Conservation (phyloP, 2,797 vertebrate genomes). For the Momotus momota region DNA sequence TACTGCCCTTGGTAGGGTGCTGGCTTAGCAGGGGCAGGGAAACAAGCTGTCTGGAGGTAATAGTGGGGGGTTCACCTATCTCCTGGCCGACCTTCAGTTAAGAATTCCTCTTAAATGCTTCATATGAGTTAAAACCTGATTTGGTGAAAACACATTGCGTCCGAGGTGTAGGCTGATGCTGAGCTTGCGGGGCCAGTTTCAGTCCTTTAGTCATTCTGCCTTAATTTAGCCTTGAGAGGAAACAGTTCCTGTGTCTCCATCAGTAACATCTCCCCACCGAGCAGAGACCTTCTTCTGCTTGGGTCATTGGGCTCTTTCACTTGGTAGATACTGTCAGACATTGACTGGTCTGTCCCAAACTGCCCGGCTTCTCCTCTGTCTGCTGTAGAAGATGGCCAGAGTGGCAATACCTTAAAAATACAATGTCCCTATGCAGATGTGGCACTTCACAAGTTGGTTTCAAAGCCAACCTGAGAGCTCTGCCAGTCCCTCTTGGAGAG, state of each 20-base stretch:
- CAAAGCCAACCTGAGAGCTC: neutral
- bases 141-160: neutral
- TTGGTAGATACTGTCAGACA: neutral
- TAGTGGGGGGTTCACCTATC: neutral
- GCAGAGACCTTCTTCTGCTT: neutral
- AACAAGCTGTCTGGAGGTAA: neutral
- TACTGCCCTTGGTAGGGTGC: neutral
- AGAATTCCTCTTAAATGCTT: neutral
- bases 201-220: neutral
- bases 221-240: neutral
- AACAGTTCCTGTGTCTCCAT: neutral
- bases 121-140: neutral
- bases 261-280: neutral
- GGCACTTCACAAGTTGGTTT: neutral
- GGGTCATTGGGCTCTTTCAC: neutral
- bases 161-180: neutral
- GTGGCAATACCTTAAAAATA: no score
- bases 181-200: neutral
- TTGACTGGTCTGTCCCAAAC: fast-evolving
- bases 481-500: neutral
- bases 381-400: neutral
- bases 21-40: neutral
- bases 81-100: neutral
- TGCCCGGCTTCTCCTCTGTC: neutral
- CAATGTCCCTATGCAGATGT: no score